A percentile compares a stretch with the other conserved stretches of the same genome.
Evolutionary conservation across 1,140 invertebrate genomes (phyloP).

Genomic region (Samia ricini): DNA sequence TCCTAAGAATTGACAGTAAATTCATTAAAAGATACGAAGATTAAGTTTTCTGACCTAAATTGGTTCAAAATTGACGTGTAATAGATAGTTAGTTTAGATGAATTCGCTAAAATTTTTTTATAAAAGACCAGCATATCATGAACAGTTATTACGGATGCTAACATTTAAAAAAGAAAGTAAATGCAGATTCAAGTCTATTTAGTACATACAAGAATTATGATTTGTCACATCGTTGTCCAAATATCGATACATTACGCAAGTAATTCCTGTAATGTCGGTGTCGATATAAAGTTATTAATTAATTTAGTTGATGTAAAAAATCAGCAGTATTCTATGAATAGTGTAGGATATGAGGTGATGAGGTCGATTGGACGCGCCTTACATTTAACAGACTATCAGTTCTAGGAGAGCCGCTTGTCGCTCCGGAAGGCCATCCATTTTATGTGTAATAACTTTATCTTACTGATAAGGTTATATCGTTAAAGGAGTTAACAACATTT

Average conservation of each 20-base stretch:
- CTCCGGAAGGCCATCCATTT: conserved; percentile 14
- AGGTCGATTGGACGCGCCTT: conserved; percentile 27
- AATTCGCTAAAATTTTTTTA: too few relatives aligned
- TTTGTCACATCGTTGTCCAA: too few relatives aligned
- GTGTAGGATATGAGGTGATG: not conserved
- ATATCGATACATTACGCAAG: conserved; percentile 4
- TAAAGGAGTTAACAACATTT: conserved; percentile 1
- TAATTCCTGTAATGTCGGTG: not conserved
- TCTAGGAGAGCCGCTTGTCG: conserved; percentile 25
- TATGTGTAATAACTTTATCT: conserved; percentile 5
- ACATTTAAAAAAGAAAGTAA: too few relatives aligned
- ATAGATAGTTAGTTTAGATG: too few relatives aligned
- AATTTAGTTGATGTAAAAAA: conserved; percentile 5
- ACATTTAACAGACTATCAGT: conserved; percentile 29
- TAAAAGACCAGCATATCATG: too few relatives aligned
- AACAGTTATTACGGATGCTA: too few relatives aligned
- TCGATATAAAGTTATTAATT: not conserved
- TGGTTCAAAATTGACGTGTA: too few relatives aligned
- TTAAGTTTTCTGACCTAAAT: too few relatives aligned
- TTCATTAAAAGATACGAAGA: too few relatives aligned
- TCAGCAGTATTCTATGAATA: conserved; percentile 34
- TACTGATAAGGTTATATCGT: conserved; percentile 5
- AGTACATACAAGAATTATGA: too few relatives aligned
- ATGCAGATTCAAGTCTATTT: too few relatives aligned
- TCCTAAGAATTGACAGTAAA: too few relatives aligned